Evolutionary conservation across 2,797 vertebrate species (phyloP).

Genomic region (Dicrostonyx torquatus): DNA sequence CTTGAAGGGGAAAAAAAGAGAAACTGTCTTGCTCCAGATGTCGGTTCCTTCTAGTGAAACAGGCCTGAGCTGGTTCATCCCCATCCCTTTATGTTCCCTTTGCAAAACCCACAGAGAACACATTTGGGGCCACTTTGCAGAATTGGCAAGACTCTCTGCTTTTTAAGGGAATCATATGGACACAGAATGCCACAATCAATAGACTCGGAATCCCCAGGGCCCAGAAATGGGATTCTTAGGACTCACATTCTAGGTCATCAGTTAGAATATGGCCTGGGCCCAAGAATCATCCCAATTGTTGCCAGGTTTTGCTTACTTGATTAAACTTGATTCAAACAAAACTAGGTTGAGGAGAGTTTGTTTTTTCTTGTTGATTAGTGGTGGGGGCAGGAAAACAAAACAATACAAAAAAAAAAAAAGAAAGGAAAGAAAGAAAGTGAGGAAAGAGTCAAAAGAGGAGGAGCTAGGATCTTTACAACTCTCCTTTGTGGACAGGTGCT

Average conservation of each 20-base stretch:
- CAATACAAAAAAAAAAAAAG: no score
- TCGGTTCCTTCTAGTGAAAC: constrained; percentile 72
- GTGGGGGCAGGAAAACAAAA: no score
- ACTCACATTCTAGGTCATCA: constrained; percentile 51
- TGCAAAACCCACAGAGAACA: constrained; percentile 66
- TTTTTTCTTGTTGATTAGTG: constrained; percentile 53
- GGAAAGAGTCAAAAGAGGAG: neutral
- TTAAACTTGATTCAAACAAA: constrained; percentile 62
- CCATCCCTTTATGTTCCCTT: constrained; percentile 66
- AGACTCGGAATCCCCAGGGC: constrained; percentile 33
- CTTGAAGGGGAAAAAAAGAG: constrained; percentile 72
- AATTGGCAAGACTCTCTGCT: constrained; percentile 68
- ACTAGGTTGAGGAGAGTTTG: constrained; percentile 47
- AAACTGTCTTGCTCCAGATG: constrained; percentile 83
- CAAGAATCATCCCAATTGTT: constrained; percentile 49
- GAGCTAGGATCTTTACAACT: neutral
- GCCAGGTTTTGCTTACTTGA: constrained; percentile 60
- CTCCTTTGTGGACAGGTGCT: neutral
- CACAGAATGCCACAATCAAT: constrained; percentile 53
- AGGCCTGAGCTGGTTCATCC: constrained; percentile 60
- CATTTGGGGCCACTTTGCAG: constrained; percentile 76
- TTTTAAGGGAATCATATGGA: constrained; percentile 79
- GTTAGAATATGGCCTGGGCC: constrained; percentile 21
- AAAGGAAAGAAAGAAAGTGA: neutral
- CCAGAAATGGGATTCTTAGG: constrained; percentile 19